These are phyloP conservation scores for Helicorthomorpha holstii DNA, from an alignment of 1,140 invertebrate species.

Conservation along the genomic window DNA sequence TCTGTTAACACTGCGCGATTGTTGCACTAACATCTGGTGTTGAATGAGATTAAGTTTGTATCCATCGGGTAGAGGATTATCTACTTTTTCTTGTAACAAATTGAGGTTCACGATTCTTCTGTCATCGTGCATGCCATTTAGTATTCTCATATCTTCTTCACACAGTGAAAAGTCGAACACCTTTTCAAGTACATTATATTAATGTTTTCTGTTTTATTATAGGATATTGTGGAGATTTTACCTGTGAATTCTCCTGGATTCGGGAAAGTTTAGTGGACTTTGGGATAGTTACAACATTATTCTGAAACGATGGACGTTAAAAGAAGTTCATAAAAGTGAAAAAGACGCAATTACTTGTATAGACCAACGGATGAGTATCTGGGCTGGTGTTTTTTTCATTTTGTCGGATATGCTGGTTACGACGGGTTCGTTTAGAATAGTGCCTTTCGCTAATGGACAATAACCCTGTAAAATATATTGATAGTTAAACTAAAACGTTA, in stretches of 20 bases:
- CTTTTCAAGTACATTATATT: constrained; percentile 13
- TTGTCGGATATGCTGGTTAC: constrained; percentile 17
- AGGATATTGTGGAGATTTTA: constrained; percentile 7
- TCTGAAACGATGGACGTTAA: no score
- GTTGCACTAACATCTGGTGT: neutral
- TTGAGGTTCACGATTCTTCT: constrained; percentile 17
- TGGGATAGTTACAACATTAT: constrained; percentile 23
- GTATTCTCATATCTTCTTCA: constrained; percentile 16
- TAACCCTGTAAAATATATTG: constrained; percentile 21
- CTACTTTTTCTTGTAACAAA: constrained; percentile 22
- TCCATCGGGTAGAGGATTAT: constrained; percentile 23
- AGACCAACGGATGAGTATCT: constrained; percentile 25
- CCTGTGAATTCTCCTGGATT: constrained; percentile 21
- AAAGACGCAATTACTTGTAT: constrained; percentile 13
- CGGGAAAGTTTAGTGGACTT: constrained; percentile 24
- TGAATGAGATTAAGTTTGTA: constrained; percentile 17
- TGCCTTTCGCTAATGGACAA: constrained; percentile 27
- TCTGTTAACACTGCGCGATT: no score
- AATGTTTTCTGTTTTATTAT: no score
- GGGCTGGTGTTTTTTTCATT: constrained; percentile 19
- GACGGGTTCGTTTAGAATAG: constrained; percentile 16
- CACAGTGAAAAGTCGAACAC: constrained; percentile 21
- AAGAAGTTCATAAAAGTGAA: constrained; percentile 1
- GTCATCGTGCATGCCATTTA: constrained; percentile 16
- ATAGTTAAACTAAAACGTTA: constrained; percentile 3